phyloP scores from a whole-genome alignment of 2,888 invertebrate genomes.

The Phaedon cochleariae region DNA sequence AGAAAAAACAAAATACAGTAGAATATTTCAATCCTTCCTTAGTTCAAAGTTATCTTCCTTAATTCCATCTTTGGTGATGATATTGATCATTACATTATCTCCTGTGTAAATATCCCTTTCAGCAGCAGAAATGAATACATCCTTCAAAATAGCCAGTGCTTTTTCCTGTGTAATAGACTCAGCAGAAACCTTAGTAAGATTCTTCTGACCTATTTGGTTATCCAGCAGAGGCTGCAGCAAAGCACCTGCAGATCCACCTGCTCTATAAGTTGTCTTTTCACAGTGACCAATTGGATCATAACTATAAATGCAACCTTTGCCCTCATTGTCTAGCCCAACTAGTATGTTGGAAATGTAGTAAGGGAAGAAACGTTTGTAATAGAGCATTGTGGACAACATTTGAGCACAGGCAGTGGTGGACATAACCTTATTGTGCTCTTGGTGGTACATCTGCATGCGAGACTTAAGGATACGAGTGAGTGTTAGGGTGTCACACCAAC shows the following conservation, averaged over 20 bases:
- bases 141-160: constrained; percentile 87
- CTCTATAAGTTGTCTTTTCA: constrained; percentile 83
- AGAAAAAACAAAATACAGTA: constrained; percentile 18
- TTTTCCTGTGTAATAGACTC: constrained; percentile 78
- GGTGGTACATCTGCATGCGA: constrained; percentile 93
- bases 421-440: constrained; percentile 94
- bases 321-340: constrained; percentile 92
- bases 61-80: constrained; percentile 89
- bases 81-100: constrained; percentile 84
- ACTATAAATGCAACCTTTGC: constrained; percentile 93
- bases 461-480: constrained; percentile 84
- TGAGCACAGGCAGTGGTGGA: constrained; percentile 92
- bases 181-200: constrained; percentile 76
- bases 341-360: constrained; percentile 96
- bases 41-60: constrained; percentile 77
- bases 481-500: constrained; percentile 97
- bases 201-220: constrained; percentile 92
- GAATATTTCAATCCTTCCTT: constrained; percentile 80
- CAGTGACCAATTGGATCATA: constrained; percentile 98
- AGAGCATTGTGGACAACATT: constrained; percentile 94
- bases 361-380: constrained; percentile 97
- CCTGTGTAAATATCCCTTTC: constrained; percentile 98
- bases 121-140: constrained; percentile 97
- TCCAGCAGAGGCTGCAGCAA: constrained; percentile 94
- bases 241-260: constrained; percentile 90